Evolutionary conservation across 1,140 invertebrate genomes (phyloP), one percentile per base, ranked within the genome.

Genomic region (Bilobella aurantiaca): DNA sequence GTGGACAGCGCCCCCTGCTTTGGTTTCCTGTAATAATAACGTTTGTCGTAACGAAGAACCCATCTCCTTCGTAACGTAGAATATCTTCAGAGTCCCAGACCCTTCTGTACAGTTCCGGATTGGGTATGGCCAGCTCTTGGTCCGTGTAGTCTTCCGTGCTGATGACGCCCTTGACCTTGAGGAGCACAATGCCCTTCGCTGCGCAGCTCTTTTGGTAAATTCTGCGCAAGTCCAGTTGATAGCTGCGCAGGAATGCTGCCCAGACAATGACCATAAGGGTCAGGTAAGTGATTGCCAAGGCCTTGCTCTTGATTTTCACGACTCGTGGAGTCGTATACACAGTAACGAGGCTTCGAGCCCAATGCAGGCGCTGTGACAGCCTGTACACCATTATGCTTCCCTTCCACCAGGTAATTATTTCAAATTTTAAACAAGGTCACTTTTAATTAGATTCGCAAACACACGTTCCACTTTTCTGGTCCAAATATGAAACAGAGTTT

Each of bases 31-130:
- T 83, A 27, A 82, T 77, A 16, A 82, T 75, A 8, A 80, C 69
- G 74, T 83, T 82, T 32, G 82, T 83, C 56, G 76, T 77, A 46
- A 83, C 78, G 75, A 83, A 83, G 65, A 82, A 82, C 21, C 81
- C 81, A 68, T 76, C 77, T 73, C 79, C 80, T 73, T 82, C 77
- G 73, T 81, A 80, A 73, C 81, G n/a, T 81, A 29, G 31, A 28
- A 67, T 21, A 34, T 67, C 69, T 1, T 58, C 37, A 8, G 29
- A 30, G 29, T 70, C 69, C 69, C 69, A 70, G n/a, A 66, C 47
- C 31, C 69, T 21, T 25, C 37, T 25, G 28, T 70, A 70, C 2
- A 70, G 21, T 1, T 57, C 25, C 2, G 63, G 58, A 58, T 58
- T 47, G 18, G 58, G n/a, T 1, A 67, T 56, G 14, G 42, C 23